These are phyloP conservation scores for Lethrus apterus DNA, from an alignment of 1,140 invertebrate species.

Conservation along the genomic window DNA sequence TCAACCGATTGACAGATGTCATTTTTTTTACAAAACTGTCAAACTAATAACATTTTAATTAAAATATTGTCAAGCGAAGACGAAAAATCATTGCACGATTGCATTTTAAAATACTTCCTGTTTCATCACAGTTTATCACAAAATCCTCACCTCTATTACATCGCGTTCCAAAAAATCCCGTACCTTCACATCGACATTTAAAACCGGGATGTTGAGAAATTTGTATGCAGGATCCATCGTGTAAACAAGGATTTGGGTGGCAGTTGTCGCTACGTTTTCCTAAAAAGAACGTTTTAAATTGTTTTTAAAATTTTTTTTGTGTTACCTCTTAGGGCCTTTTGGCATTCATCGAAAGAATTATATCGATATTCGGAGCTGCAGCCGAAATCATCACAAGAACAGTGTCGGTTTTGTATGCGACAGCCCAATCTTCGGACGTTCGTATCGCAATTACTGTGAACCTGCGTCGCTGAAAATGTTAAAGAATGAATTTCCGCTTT, in stretches of 20 bases:
- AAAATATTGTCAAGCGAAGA: too few relatives aligned
- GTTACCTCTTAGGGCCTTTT: constrained; percentile 47
- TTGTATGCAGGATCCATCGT: constrained; percentile 61
- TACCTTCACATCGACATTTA: constrained; percentile 64
- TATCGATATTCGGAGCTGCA: constrained; percentile 49
- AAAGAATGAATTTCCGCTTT: not conserved
- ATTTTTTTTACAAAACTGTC: too few relatives aligned
- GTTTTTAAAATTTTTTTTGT: constrained; percentile 13
- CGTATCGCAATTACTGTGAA: constrained; percentile 25
- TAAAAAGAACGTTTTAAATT: constrained; percentile 30
- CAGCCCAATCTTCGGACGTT: constrained; percentile 48
- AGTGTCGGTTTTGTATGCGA: constrained; percentile 45
- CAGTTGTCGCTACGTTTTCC: constrained; percentile 56
- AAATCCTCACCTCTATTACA: constrained; percentile 49
- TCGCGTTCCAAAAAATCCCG: constrained; percentile 59
- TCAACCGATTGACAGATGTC: too few relatives aligned
- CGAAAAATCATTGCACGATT: too few relatives aligned
- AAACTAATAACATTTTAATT: too few relatives aligned
- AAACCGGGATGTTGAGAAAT: constrained; percentile 57
- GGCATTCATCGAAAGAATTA: constrained; percentile 43
- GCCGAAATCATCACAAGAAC: constrained; percentile 47
- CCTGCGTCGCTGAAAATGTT: constrained; percentile 5
- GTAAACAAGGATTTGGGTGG: constrained; percentile 50
- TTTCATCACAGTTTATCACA: too few relatives aligned
- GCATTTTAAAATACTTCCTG: too few relatives aligned